These are phyloP conservation scores for Crotalus helleri DNA, from an alignment of 2,113 vertebrate genomes.

Conservation along the genomic window DNA sequence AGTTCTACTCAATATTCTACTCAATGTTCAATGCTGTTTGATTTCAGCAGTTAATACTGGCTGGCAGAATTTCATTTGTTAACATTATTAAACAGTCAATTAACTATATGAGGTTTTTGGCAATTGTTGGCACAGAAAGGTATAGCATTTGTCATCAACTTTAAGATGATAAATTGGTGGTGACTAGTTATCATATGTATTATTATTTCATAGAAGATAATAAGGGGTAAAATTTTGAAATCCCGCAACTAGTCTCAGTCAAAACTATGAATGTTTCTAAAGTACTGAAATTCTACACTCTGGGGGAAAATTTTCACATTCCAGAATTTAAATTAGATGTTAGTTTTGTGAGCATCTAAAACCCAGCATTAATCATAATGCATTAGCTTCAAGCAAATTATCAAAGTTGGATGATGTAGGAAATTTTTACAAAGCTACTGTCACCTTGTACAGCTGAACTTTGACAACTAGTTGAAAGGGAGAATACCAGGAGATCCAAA, in stretches of 20 bases:
- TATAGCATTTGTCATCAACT: background rate
- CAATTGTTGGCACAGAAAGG: background rate
- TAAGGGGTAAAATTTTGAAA: background rate
- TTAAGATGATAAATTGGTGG: background rate
- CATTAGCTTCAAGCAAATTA: background rate
- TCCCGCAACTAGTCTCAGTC: background rate
- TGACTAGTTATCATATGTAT: background rate
- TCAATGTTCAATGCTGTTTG: background rate
- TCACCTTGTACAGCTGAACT: background rate
- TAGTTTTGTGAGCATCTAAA: background rate
- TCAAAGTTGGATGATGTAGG: background rate
- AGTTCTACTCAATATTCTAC: background rate
- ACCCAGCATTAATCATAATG: background rate
- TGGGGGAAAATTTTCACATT: background rate
- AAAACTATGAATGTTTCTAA: background rate
- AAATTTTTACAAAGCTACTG: background rate
- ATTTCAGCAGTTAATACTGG: background rate
- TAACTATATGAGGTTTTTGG: background rate
- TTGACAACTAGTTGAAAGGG: background rate
- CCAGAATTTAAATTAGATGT: background rate
- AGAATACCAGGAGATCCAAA: background rate
- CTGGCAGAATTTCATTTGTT: background rate
- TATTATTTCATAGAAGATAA: background rate
- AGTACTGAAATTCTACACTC: background rate
- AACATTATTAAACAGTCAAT: background rate